phyloP scores from a whole-genome alignment of 2,888 invertebrate genomes.

The Epinotia demarniana region DNA sequence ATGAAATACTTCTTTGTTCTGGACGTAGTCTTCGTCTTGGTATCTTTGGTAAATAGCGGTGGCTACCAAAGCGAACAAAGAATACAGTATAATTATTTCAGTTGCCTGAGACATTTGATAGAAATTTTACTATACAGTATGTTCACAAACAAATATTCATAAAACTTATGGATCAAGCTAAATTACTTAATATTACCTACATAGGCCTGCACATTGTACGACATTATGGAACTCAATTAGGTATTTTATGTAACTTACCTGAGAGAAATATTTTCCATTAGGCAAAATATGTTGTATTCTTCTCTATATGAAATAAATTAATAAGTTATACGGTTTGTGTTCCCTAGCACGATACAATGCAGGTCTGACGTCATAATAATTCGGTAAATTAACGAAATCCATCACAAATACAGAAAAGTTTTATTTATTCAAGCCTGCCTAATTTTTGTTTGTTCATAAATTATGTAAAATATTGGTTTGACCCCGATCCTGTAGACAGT shows the following conservation, averaged over 20 bases:
- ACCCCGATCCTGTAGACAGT: slow-evolving; percentile 12
- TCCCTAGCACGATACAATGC: not conserved
- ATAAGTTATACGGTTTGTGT: not conserved
- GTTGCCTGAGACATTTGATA: not conserved
- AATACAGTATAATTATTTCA: not conserved
- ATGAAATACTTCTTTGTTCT: not conserved
- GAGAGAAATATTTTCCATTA: not conserved
- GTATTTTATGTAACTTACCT: not conserved
- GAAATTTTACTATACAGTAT: not conserved
- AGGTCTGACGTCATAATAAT: not conserved
- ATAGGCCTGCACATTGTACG: not conserved
- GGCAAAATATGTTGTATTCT: not conserved
- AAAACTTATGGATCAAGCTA: not conserved
- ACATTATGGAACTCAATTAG: not conserved
- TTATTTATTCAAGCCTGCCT: not conserved
- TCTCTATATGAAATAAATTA: not conserved
- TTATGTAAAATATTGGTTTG: slow-evolving; percentile 8
- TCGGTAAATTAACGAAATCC: not conserved
- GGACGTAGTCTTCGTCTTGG: not conserved
- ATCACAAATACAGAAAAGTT: not conserved
- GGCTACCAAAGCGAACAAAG: too few species aligned
- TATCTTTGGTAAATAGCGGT: not conserved
- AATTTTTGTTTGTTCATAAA: not conserved
- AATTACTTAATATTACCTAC: not conserved
- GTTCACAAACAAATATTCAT: not conserved